Percentiles rank a stretch among this genome's conserved stretches.
phyloP scores from a whole-genome alignment of 1,140 invertebrate genomes.

The Trichonephila clavata region DNA sequence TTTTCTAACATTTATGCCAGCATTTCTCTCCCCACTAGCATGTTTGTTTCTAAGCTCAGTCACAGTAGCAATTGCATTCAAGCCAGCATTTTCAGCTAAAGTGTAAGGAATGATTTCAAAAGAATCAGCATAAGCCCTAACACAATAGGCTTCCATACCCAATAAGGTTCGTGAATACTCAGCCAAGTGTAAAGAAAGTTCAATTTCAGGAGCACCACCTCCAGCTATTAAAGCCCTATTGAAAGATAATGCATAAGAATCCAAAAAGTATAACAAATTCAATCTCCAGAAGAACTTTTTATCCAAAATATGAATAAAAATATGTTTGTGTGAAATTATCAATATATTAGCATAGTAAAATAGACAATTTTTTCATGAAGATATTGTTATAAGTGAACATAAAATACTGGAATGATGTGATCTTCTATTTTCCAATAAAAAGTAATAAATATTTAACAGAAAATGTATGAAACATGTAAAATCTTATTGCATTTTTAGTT shows the following conservation, averaged over 20 bases:
- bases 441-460: no score
- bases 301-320: no score
- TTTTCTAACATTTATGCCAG: constrained; percentile 98
- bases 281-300: no score
- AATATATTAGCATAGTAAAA: no score
- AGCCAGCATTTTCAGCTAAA: constrained; percentile 99
- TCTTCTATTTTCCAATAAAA: no score
- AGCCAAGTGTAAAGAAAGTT: constrained; percentile 92
- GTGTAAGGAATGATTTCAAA: constrained; percentile 98
- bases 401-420: no score
- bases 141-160: constrained; percentile 96
- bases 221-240: constrained; percentile 91
- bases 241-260: constrained; percentile 72
- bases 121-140: constrained; percentile 95
- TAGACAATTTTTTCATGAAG: not conserved
- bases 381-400: no score
- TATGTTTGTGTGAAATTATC: no score
- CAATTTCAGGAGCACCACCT: constrained; percentile 98
- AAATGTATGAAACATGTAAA: no score
- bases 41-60: constrained; percentile 98
- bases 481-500: no score
- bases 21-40: constrained; percentile 89
- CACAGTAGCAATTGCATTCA: constrained; percentile 98
- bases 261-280: no score
- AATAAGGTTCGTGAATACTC: constrained; percentile 90